phyloP scores from a whole-genome alignment of 2,113 vertebrate species.

The Dipodomys spectabilis region DNA sequence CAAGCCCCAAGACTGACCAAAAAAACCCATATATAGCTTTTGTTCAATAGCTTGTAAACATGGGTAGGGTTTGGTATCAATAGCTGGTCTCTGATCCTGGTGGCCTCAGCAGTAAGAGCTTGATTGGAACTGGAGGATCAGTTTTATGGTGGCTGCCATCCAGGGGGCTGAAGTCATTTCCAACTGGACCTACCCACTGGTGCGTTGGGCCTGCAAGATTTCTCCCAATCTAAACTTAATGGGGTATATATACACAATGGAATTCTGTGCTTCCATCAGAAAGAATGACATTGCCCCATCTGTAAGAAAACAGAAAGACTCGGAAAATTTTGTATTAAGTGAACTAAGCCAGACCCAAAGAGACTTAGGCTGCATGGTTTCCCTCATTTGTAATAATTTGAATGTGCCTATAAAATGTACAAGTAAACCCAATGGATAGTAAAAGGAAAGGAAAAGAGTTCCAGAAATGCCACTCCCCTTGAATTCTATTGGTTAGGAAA shows the following conservation, averaged over 20 bases:
- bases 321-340: no score
- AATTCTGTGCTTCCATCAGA: no score
- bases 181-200: fast-evolving
- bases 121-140: not conserved
- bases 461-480: slow-evolving; percentile 2
- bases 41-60: not conserved
- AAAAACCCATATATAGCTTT: not conserved
- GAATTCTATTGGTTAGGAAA: not conserved
- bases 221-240: not conserved
- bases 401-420: no score
- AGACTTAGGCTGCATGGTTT: no score
- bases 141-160: not conserved
- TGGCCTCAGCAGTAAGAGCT: not conserved
- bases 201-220: not conserved
- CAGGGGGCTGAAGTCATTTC: not conserved
- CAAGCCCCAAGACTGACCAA: no score
- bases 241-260: no score
- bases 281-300: no score
- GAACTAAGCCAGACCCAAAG: no score
- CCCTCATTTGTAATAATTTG: no score
- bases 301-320: no score
- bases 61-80: not conserved
- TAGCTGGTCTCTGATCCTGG: not conserved
- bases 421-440: no score
- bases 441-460: not conserved